Conservation (phyloP, 2,797 vertebrate species). For the Taenioides sp. region DNA sequence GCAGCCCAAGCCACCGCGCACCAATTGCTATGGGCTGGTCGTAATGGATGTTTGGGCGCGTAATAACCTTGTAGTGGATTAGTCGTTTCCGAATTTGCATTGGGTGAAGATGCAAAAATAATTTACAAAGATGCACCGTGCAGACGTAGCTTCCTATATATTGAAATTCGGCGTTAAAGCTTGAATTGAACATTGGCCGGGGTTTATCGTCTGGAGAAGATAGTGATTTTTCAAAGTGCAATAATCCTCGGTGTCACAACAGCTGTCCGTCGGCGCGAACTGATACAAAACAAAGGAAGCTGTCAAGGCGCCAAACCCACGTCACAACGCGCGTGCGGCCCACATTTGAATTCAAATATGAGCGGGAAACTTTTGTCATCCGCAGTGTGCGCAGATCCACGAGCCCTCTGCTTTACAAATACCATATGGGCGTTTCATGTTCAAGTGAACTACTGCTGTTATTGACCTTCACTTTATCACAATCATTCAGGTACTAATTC, state of each 20-base stretch:
- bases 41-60: not conserved
- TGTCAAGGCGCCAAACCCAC: slow-evolving; percentile 73
- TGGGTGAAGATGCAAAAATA: not conserved
- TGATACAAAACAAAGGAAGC: slow-evolving; percentile 78
- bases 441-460: not conserved
- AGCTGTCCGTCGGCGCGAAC: slow-evolving; percentile 69
- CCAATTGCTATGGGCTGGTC: not conserved
- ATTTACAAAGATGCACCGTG: not conserved
- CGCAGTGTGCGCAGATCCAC: not conserved
- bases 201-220: not conserved
- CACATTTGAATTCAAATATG: slow-evolving; percentile 83
- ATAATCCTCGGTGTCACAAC: slow-evolving; percentile 57
- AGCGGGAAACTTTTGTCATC: slow-evolving; percentile 68
- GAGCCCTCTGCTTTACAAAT: not conserved
- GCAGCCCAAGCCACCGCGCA: not conserved
- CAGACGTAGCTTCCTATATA: not conserved
- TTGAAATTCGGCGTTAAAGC: not conserved
- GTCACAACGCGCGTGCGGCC: slow-evolving; percentile 57
- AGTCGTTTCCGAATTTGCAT: not conserved
- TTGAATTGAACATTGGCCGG: not conserved
- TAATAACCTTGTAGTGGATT: slow-evolving; percentile 7
- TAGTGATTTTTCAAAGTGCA: slow-evolving; percentile 38
- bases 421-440: not conserved
- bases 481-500: not conserved
- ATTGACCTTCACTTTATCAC: not conserved